Conservation (phyloP, 2,797 vertebrate species). For the Microhierax caerulescens region DNA sequence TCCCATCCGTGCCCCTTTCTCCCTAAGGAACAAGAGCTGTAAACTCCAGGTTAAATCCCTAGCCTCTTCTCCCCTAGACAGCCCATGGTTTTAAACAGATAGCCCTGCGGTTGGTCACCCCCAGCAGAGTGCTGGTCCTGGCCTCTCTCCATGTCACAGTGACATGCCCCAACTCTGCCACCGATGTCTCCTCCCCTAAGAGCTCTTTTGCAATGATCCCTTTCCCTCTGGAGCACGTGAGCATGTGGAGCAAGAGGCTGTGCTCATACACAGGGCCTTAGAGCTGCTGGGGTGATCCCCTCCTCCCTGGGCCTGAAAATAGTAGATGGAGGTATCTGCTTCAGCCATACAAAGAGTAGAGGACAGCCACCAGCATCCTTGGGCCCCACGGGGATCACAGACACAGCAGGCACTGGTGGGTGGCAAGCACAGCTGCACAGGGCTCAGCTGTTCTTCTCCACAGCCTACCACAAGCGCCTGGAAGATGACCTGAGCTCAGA, state of each 20-base stretch:
- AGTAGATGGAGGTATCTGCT: neutral
- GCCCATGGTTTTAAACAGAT: neutral
- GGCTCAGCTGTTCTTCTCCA: neutral
- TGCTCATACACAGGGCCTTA: neutral
- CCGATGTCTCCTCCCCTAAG: neutral
- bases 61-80: neutral
- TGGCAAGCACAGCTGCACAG: neutral
- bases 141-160: neutral
- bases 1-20: neutral
- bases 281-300: neutral
- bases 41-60: neutral
- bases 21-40: neutral
- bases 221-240: neutral
- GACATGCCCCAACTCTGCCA: neutral
- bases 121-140: neutral
- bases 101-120: neutral
- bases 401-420: neutral
- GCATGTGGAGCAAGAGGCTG: neutral
- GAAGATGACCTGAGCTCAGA: slow-evolving; percentile 91
- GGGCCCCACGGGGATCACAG: accelerated
- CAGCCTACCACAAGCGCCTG: slow-evolving; percentile 88
- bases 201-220: neutral
- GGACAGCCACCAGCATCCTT: neutral
- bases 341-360: neutral
- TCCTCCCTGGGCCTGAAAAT: neutral